phyloP scores from a whole-genome alignment of 2,113 vertebrate species.

The Chlamydotis undulata region DNA sequence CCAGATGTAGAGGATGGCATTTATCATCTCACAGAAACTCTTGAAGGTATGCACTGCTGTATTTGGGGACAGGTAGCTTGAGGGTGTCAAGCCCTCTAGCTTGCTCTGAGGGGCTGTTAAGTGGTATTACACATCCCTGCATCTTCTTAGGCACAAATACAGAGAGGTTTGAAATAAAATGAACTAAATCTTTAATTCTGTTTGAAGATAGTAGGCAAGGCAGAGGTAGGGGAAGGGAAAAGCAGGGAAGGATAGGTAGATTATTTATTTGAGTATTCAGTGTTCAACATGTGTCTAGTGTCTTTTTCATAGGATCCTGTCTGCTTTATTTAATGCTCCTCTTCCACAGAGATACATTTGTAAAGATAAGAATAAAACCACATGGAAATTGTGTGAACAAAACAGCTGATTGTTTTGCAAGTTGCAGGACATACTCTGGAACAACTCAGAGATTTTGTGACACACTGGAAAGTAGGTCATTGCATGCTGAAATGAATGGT shows the following conservation, averaged over 20 bases:
- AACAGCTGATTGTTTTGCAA: neutral
- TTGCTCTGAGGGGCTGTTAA: neutral
- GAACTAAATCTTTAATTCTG: neutral
- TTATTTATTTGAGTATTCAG: neutral
- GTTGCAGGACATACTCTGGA: neutral
- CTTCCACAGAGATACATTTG: neutral
- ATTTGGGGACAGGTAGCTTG: neutral
- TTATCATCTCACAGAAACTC: neutral
- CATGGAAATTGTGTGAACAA: neutral
- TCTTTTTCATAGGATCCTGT: neutral
- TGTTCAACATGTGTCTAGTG: neutral
- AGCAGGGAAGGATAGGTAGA: neutral
- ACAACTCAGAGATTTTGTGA: neutral
- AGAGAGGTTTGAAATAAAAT: neutral
- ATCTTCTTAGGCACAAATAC: neutral
- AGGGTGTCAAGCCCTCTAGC: neutral
- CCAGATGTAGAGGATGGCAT: fast-evolving
- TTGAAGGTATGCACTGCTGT: neutral
- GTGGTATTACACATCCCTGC: neutral
- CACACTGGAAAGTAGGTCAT: neutral
- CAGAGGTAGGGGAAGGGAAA: neutral
- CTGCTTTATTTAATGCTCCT: neutral
- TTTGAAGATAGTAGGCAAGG: neutral
- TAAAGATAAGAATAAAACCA: neutral
- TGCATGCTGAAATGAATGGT: neutral